phyloP scores from a whole-genome alignment of 2,888 invertebrate species.

The Pammene aurita region DNA sequence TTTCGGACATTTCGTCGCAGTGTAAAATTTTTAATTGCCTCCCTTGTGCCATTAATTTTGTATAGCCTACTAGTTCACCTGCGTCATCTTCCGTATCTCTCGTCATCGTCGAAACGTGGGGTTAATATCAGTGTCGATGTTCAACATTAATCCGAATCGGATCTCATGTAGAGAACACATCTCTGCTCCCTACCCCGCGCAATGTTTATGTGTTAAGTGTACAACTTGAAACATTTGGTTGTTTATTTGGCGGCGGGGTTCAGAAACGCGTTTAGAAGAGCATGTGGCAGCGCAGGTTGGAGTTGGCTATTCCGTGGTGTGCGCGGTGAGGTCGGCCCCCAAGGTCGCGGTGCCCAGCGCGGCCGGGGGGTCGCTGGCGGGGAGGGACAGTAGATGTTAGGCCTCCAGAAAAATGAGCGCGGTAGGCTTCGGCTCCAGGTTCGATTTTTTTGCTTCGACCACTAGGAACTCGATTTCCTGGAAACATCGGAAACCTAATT shows the following conservation, averaged over 20 bases:
- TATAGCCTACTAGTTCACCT: conserved; percentile 71
- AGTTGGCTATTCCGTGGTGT: conserved; percentile 84
- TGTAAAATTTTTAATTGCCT: conserved; percentile 68
- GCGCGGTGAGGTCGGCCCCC: conserved; percentile 85
- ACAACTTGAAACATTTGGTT: neutral
- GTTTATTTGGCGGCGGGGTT: conserved; percentile 33
- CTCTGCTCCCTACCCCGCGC: conserved; percentile 27
- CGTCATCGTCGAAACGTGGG: conserved; percentile 67
- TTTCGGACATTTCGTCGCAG: conserved; percentile 55
- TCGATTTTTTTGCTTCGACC: conserved; percentile 95
- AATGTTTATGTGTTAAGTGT: conserved; percentile 27
- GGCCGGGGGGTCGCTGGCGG: conserved; percentile 90
- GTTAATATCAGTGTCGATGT: conserved; percentile 55
- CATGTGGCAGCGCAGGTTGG: conserved; percentile 84
- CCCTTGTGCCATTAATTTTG: conserved; percentile 78
- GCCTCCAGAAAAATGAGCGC: conserved; percentile 95
- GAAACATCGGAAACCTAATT: conserved; percentile 41
- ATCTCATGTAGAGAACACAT: conserved; percentile 61
- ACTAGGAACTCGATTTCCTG: conserved; percentile 97
- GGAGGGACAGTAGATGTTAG: conserved; percentile 95
- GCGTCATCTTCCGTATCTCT: conserved; percentile 56
- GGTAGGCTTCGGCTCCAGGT: conserved; percentile 95
- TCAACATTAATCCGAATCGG: conserved; percentile 51
- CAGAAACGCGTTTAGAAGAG: conserved; percentile 71
- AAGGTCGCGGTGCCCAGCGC: conserved; percentile 85